Evolutionary conservation across 2,797 vertebrate species (phyloP), one percentile per base, ranked within the genome.

Genomic region (Propithecus deckenii): DNA sequence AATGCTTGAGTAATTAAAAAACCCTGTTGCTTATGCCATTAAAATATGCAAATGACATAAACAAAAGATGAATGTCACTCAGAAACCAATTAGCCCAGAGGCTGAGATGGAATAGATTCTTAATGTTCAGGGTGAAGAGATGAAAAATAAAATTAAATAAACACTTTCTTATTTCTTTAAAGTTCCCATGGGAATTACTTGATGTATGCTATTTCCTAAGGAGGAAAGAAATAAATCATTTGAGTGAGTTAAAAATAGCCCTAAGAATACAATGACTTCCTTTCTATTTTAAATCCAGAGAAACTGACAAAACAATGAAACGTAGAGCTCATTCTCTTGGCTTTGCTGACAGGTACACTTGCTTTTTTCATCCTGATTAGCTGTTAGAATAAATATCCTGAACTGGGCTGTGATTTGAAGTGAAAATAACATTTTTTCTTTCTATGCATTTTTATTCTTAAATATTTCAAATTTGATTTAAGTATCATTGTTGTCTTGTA

Each of bases 201-300:
- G 72, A 97, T 96, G 71, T 89, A 95, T 96, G 86, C 9, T 94
- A 76, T 76, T 95, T 97, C 95, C 94, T 97, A 94, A 79, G 76
- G 86, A 97, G 97, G 95, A 97, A 94, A 96, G 76, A 63, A 96
- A 97, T 93, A 97, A 97, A 98, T 98, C 86, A 94, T 71, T 95
- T 89, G 91, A 92, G 71, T 94, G 96, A 93, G 97, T 92, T 97
- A 97, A 97, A 95, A 75, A 96, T 80, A 95, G 91, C 91, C 89
- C 91, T 81, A 17, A 84, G 59, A 83, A 15, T 85, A 74, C 48
- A 89, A 61, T 22, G 65, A 57, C 48, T 46, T 85, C 55, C 85
- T 85, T 95, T 41, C 86, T 91, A 74, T 96, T 98, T 96, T 96
- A 93, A 96, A 95, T 67, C 20, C 75, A 96, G 59, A 97, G 92